phyloP scores from a whole-genome alignment of 37 sponge, comb jelly and placozoan genomes.

The Oopsacas minuta region DNA sequence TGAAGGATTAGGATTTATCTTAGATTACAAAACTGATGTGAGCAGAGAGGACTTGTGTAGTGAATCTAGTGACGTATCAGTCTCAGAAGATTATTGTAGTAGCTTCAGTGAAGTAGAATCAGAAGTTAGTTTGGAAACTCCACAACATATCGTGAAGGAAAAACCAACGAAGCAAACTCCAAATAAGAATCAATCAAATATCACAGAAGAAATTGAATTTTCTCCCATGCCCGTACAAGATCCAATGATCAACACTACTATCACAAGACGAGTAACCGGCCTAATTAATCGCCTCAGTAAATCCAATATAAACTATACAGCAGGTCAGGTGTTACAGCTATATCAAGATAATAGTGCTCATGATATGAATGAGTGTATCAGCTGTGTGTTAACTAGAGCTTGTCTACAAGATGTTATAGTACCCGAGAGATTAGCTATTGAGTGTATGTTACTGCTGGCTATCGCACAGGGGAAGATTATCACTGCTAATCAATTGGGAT shows the following conservation, averaged over 20 bases:
- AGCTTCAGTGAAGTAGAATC: neutral
- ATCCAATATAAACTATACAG: neutral
- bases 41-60: neutral
- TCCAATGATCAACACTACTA: neutral
- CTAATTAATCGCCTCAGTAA: neutral
- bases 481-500: constrained; percentile 54
- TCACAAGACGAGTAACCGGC: neutral
- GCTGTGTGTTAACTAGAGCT: neutral
- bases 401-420: constrained; percentile 33
- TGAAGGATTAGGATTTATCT: neutral
- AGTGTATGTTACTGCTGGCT: constrained; percentile 67
- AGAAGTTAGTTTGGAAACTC: neutral
- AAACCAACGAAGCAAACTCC: neutral
- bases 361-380: neutral
- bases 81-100: neutral
- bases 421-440: constrained; percentile 47
- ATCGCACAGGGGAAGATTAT: constrained; percentile 48
- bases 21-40: neutral
- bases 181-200: neutral
- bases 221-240: neutral
- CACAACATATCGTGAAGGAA: neutral
- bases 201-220: neutral
- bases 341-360: neutral
- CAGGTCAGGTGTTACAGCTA: neutral
- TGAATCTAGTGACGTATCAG: neutral